Conservation (phyloP, 2,888 invertebrate species). For the Strigamia maritima region DNA sequence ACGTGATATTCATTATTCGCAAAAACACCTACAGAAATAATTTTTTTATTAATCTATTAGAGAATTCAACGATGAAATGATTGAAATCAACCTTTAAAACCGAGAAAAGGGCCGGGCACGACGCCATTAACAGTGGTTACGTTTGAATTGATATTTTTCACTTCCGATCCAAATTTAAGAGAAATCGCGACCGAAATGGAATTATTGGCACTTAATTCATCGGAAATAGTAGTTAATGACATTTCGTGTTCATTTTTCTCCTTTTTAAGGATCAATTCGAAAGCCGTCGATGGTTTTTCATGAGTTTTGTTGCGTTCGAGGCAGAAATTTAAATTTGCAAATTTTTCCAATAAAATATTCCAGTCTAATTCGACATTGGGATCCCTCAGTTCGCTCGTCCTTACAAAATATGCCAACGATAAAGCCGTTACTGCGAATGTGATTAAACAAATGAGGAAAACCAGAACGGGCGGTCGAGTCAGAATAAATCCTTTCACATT, state of each 20-base stretch:
- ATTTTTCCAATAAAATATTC: slow-evolving; percentile 51
- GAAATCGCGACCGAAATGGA: not conserved
- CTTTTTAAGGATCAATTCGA: not conserved
- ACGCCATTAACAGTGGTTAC: slow-evolving; percentile 2
- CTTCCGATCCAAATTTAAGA: not conserved
- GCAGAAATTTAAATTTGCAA: slow-evolving; percentile 51
- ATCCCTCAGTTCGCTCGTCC: slow-evolving; percentile 49
- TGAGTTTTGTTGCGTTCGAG: slow-evolving; percentile 42
- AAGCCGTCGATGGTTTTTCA: slow-evolving; percentile 20
- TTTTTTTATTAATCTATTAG: not conserved
- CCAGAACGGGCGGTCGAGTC: slow-evolving; percentile 51
- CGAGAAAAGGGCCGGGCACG: not conserved
- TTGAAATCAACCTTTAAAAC: not conserved
- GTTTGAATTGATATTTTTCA: slow-evolving; percentile 31
- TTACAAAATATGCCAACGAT: slow-evolving; percentile 51
- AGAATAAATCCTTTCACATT: slow-evolving; percentile 50
- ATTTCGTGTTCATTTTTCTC: too few species aligned
- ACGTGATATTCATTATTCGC: not conserved
- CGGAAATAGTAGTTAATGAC: not conserved
- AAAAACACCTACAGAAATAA: not conserved
- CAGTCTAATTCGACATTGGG: slow-evolving; percentile 48
- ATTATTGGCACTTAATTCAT: not conserved
- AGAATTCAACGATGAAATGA: not conserved
- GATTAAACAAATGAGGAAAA: slow-evolving; percentile 52
- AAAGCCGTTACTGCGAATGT: slow-evolving; percentile 51